A percentile compares a stretch with the other conserved stretches of the same genome.
These are phyloP conservation scores for Yponomeuta plumbellus DNA, from an alignment of 2,888 invertebrate species.

Conservation along the genomic window DNA sequence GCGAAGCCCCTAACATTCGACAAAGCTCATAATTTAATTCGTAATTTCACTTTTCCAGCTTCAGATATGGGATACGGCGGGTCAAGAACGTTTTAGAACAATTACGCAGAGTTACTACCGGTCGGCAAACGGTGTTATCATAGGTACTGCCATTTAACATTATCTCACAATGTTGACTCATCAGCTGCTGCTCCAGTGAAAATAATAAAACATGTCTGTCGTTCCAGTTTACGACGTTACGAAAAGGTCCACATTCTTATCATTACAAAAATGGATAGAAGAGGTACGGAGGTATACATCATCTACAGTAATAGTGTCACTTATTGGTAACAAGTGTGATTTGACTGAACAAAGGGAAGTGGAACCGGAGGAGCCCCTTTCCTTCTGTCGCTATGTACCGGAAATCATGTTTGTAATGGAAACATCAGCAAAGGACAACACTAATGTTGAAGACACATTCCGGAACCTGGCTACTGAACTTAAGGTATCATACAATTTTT, in stretches of 20 bases:
- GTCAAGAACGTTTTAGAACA: slow-evolving; percentile 96
- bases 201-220: slow-evolving; percentile 22
- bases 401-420: slow-evolving; percentile 92
- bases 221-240: slow-evolving; percentile 94
- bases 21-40: not conserved
- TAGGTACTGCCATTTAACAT: slow-evolving; percentile 72
- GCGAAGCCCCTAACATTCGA: not conserved
- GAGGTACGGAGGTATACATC: slow-evolving; percentile 96
- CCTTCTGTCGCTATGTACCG: slow-evolving; percentile 89
- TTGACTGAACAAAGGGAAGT: slow-evolving; percentile 88
- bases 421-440: slow-evolving; percentile 93
- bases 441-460: slow-evolving; percentile 93
- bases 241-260: slow-evolving; percentile 92
- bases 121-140: slow-evolving; percentile 96
- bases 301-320: slow-evolving; percentile 90
- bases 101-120: slow-evolving; percentile 98
- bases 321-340: slow-evolving; percentile 96
- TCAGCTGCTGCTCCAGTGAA: slow-evolving; percentile 2
- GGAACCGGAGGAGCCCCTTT: slow-evolving; percentile 89
- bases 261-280: slow-evolving; percentile 96
- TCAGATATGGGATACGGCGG: slow-evolving; percentile 98
- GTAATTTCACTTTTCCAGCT: slow-evolving; percentile 71
- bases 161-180: not conserved
- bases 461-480: slow-evolving; percentile 90
- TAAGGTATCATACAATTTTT: slow-evolving; percentile 72